Evolutionary conservation across 2,888 invertebrate species (phyloP).

Genomic region (Eilema depressum): DNA sequence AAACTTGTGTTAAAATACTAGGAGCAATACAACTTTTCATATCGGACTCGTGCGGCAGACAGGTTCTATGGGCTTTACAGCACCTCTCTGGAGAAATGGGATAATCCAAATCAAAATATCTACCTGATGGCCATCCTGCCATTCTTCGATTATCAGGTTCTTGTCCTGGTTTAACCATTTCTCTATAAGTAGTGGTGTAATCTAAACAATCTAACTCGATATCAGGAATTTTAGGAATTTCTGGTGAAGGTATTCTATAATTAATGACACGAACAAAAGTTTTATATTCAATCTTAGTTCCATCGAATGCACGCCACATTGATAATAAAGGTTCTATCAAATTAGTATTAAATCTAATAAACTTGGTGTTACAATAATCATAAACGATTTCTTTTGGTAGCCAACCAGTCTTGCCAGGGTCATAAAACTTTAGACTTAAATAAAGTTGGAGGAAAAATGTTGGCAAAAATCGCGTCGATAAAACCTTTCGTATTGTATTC

Average conservation of each 20-base stretch:
- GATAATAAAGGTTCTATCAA: conserved; percentile 82
- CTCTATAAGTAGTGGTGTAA: conserved; percentile 75
- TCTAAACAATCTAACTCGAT: conserved; percentile 67
- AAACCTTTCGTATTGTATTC: conserved; percentile 72
- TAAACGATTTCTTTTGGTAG: conserved; percentile 78
- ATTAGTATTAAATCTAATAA: conserved; percentile 78
- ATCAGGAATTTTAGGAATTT: conserved; percentile 77
- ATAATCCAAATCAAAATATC: conserved; percentile 76
- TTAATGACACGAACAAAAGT: conserved; percentile 82
- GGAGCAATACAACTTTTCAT: conserved; percentile 69
- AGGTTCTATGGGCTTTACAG: conserved; percentile 64
- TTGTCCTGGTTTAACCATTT: conserved; percentile 74
- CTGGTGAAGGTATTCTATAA: conserved; percentile 72
- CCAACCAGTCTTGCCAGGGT: conserved; percentile 78
- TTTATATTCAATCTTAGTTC: conserved; percentile 79
- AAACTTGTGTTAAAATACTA: conserved; percentile 67
- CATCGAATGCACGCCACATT: conserved; percentile 79
- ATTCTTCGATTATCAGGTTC: conserved; percentile 55
- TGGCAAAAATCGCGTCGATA: conserved; percentile 66
- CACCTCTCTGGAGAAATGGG: conserved; percentile 69
- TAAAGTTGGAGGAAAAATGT: conserved; percentile 70
- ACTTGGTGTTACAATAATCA: conserved; percentile 71
- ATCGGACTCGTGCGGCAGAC: conserved; percentile 75
- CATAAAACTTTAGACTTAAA: conserved; percentile 68
- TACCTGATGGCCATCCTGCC: conserved; percentile 78